Base-by-base conservation (phyloP, 2,888 invertebrate species). In the Zhuqinia jingwanae region DNA sequence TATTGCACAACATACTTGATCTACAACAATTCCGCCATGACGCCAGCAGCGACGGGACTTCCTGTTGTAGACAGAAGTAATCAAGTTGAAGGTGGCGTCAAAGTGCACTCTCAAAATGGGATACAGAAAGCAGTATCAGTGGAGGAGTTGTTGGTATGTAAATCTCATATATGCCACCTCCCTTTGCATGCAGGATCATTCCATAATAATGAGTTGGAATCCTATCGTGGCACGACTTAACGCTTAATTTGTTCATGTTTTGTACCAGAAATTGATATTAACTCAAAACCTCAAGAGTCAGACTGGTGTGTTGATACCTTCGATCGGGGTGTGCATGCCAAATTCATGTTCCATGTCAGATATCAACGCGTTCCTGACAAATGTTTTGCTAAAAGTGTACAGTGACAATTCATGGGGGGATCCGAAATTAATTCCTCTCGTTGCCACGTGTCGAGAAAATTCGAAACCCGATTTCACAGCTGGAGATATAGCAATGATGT, bases 321-420 rank as follows among this genome's bases (percentile, higher is more conserved):
- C 88, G 0, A 27, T 89, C 0, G 89, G 83, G 13, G 63, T 87
- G 15, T 90, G 90, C 60, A 58, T 93, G 27, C 93, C 93, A 10
- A 91, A 92, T 27, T 91, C 92, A 5, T 94, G 94, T 89, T 89
- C 90, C 13, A 81, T 91, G 2, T 76, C 90, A 0, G 92, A 93
- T 50, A 90, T 93, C 1, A 87, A 92, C 30, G 79, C 83, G 11
- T 92, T 92, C 27, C 13, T 63, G 2, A 27, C 63, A 25, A 63
- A 63, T 22, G 63, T 11, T 13, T 63, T 63, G 2, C n/a, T 63
- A 1, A 63, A 25, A 6, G 1, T 15, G 17, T 30, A 63, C 25
- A n/a, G n/a, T n/a, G n/a, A n/a, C n/a, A n/a, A n/a, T n/a, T n/a
- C n/a, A n/a, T n/a, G n/a, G n/a, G 63, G 11, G 63, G 27, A 30